Conservation (phyloP, 2,888 invertebrate species). For the Patella depressa region DNA sequence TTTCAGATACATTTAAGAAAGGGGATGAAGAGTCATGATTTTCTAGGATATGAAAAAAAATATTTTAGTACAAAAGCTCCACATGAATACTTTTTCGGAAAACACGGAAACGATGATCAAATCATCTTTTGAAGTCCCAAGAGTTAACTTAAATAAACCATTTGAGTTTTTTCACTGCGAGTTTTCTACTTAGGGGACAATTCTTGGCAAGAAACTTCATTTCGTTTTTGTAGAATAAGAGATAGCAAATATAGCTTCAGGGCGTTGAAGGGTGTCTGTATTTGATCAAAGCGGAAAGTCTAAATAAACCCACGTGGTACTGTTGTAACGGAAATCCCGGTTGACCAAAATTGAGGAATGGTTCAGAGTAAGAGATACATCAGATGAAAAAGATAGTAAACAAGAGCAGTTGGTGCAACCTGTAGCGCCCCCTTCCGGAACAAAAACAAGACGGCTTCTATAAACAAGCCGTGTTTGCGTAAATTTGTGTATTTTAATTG, state of each 20-base stretch:
- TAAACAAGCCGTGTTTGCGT: constrained; percentile 10
- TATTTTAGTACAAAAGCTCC: too few species aligned
- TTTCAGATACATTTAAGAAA: too few species aligned
- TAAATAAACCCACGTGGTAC: constrained; percentile 24
- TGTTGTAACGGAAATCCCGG: constrained; percentile 15
- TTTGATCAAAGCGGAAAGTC: constrained; percentile 17
- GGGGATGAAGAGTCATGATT: too few species aligned
- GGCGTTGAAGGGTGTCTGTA: constrained; percentile 17
- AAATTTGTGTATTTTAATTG: not conserved
- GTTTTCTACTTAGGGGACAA: too few species aligned
- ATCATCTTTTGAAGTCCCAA: too few species aligned
- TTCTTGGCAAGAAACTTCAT: too few species aligned
- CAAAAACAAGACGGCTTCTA: constrained; percentile 13
- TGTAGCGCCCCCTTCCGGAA: constrained; percentile 16
- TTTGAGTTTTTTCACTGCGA: too few species aligned
- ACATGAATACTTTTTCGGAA: too few species aligned
- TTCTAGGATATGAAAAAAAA: too few species aligned
- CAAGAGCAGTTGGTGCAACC: constrained; percentile 23
- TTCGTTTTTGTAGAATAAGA: too few species aligned
- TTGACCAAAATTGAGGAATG: constrained; percentile 16
- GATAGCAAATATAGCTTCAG: constrained; percentile 18
- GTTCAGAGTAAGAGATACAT: not conserved
- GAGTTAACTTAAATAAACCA: too few species aligned
- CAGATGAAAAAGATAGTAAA: constrained; percentile 18
- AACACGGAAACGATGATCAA: too few species aligned